Conservation (phyloP, 2,113 vertebrate species). For the Datnioides undecimradiatus region DNA sequence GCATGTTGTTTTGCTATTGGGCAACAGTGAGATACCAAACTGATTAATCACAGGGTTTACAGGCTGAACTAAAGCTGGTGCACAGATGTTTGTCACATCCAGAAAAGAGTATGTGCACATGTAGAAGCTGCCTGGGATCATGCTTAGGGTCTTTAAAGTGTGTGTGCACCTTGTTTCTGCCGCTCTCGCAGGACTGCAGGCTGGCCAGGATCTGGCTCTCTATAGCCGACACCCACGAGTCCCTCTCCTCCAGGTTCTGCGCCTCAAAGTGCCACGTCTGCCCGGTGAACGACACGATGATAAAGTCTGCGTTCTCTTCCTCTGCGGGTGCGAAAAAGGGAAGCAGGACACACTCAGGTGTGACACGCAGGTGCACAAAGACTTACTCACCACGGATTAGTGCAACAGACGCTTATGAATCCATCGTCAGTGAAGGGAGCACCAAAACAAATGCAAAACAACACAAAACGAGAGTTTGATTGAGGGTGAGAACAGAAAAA, state of each 20-base stretch:
- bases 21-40: too few species aligned
- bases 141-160: neutral
- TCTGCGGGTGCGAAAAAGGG: slow-evolving; percentile 76
- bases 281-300: slow-evolving; percentile 95
- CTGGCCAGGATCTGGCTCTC: slow-evolving; percentile 98
- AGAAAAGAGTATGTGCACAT: neutral
- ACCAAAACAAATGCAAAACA: neutral
- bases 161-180: slow-evolving; percentile 92
- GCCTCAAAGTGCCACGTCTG: slow-evolving; percentile 99
- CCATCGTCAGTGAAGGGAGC: neutral
- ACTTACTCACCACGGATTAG: neutral
- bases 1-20: too few species aligned
- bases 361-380: neutral
- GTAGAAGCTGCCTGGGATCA: neutral
- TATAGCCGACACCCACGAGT: slow-evolving; percentile 95
- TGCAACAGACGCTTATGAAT: neutral
- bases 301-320: slow-evolving; percentile 96
- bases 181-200: slow-evolving; percentile 95
- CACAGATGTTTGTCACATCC: neutral
- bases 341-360: neutral
- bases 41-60: too few species aligned
- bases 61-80: neutral
- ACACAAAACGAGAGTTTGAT: slow-evolving; percentile 4
- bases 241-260: slow-evolving; percentile 91
- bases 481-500: slow-evolving; percentile 21